Evolutionary conservation across 2,797 vertebrate genomes (phyloP).

Genomic region (Staurois parvus): DNA sequence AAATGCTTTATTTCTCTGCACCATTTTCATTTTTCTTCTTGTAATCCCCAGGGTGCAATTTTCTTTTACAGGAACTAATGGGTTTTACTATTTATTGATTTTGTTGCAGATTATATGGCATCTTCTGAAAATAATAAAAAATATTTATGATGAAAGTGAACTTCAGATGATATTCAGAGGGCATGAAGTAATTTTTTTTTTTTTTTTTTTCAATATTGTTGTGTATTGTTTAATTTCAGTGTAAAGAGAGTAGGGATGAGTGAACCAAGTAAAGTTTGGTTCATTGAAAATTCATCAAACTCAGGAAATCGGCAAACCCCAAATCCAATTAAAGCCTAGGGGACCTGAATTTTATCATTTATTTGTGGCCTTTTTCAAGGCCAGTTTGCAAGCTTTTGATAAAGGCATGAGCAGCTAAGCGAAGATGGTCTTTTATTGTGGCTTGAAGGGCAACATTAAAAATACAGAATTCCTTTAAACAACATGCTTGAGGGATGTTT

Average conservation of each 20-base stretch:
- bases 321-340: too few relatives aligned
- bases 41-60: constrained; percentile 39
- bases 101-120: constrained; percentile 35
- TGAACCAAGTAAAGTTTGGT: too few relatives aligned
- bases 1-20: neutral
- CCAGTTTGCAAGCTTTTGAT: too few relatives aligned
- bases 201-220: neutral
- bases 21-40: constrained; percentile 36
- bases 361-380: too few relatives aligned
- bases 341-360: too few relatives aligned
- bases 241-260: neutral
- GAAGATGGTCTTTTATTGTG: too few relatives aligned
- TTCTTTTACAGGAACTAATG: constrained; percentile 50
- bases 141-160: constrained; percentile 32
- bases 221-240: neutral
- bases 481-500: too few relatives aligned
- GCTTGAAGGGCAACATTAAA: too few relatives aligned
- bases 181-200: constrained; percentile 23
- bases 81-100: constrained; percentile 45
- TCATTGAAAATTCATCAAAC: too few relatives aligned
- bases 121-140: constrained; percentile 41
- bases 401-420: too few relatives aligned
- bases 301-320: too few relatives aligned
- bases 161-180: constrained; percentile 25
- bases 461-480: too few relatives aligned